Base-by-base conservation (phyloP, 2,888 invertebrate genomes). In the Elegia similella region DNA sequence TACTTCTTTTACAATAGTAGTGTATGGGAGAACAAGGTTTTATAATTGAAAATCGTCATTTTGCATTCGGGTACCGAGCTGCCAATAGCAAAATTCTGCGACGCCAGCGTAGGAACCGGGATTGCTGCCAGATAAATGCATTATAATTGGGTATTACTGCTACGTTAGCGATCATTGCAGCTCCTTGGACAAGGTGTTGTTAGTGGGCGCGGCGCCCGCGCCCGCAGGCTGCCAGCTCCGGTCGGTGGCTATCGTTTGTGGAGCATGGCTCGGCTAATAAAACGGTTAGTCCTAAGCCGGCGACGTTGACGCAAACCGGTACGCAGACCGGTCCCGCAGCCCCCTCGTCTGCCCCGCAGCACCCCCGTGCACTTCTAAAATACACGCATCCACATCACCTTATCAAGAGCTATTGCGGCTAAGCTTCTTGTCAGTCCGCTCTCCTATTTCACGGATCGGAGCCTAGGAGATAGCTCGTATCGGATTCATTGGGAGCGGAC, bases 201-300 rank as follows among this genome's bases (percentile, higher is more conserved):
- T 64, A 62, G 67, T 69, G 63, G 72, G 64, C 66, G 69, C 72
- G 63, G 70, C 62, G 68, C 72, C 72, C 42, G 58, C 76, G 78
- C 80, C 72, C 76, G 70, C 68, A 75, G 78, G 80, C 72, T 76
- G 70, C 69, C 65, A 66, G 66, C 70, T 69, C 62, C 69, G 69
- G 69, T 68, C 74, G 72, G 81, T 79, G 79, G 82, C 78, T 70
- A 75, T 82, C 78, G 80, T 89, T 89, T 85, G 87, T 88, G 80
- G 88, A 88, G 83, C 88, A 87, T 80, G 73, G 85, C 84, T 83
- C 77, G 78, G 81, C 86, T 88, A 88, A 86, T 89, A 88, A 89
- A 90, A 91, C 91, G 84, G 88, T 89, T 87, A 86, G 84, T 83
- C 83, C 85, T 86, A 85, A 81, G 78, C 76, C 76, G 70, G 69